phyloP scores from a whole-genome alignment of 1,140 invertebrate species.

The Myzus persicae region DNA sequence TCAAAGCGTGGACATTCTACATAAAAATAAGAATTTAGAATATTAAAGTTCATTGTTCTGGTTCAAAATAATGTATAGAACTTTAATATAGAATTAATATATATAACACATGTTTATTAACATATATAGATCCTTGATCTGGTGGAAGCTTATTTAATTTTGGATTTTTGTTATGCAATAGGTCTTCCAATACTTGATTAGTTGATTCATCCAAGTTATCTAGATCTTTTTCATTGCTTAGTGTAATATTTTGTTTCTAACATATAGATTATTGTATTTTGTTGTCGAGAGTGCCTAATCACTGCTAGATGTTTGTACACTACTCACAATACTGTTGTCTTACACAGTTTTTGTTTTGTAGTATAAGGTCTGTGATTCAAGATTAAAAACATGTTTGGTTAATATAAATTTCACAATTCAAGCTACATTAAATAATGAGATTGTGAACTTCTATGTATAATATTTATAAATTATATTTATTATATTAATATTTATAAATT shows the following conservation, averaged over 20 bases:
- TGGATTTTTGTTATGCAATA: conserved; percentile 75
- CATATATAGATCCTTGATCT: conserved; percentile 72
- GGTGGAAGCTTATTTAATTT: conserved; percentile 65
- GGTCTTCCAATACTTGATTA: conserved; percentile 83
- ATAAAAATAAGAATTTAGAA: background rate
- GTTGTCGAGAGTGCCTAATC: too few species aligned
- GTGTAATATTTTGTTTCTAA: conserved; percentile 52
- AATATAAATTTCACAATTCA: background rate
- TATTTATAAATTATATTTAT: too few species aligned
- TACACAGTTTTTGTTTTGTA: too few species aligned
- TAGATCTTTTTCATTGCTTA: background rate
- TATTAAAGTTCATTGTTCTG: background rate
- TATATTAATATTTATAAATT: too few species aligned
- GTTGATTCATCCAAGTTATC: conserved; percentile 80
- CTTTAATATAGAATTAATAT: too few species aligned
- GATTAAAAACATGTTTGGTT: background rate
- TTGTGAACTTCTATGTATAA: background rate
- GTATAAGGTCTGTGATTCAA: too few species aligned
- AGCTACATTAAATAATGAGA: background rate
- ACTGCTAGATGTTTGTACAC: too few species aligned
- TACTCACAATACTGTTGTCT: too few species aligned
- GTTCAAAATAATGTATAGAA: too few species aligned
- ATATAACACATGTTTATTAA: conserved; percentile 66
- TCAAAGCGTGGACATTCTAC: too few species aligned
- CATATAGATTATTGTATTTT: too few species aligned